Evolutionary conservation across 2,888 invertebrate genomes (phyloP), one percentile per base, ranked within the genome.

Genomic region (Diaperis boleti): DNA sequence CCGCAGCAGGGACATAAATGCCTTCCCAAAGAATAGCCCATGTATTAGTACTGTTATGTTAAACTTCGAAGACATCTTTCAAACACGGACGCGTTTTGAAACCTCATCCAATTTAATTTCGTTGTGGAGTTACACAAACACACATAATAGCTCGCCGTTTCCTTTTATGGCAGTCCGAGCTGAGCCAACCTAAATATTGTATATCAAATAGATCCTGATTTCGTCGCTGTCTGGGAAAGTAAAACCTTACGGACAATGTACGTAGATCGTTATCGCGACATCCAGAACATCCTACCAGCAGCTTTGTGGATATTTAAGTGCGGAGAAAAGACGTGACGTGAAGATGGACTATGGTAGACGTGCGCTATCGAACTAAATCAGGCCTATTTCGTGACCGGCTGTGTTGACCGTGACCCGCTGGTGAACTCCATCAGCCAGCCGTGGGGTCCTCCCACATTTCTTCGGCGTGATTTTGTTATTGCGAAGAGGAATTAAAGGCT

Each of bases 371-470:
- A 68, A 69, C 61, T 69, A 70, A 70, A 71, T 71, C 71, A 71
- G 70, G 67, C 71, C 72, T 69, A 72, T 66, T 72, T 71, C 72
- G 72, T 72, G 71, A 72, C 71, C 67, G 56, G 64, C 64, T 59
- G 57, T 59, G 62, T 41, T 68, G 72, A 69, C 72, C 72, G 68
- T 72, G 72, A 71, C 70, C 71, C 64, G 20, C 10, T n/a, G n/a
- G 54, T 47, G 63, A 57, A 63, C 63, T 63, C 54, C 29, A 29
- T 26, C 29, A 7, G 11, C 37, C 14, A 59, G 18, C 31, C 15
- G 42, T 22, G 50, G 42, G 42, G 59, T 42, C 41, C 42, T 59
- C 49, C 59, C 59, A 59, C 59, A 59, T 49, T 22, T 37, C 37
- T 22, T 31, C 41, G n/a, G 31, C 18, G 33, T 26, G 41, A 10